These are phyloP conservation scores for Hydractinia echinata DNA, from an alignment of 30 jellyfish, hydroid and myxozoan species.

Conservation along the genomic window DNA sequence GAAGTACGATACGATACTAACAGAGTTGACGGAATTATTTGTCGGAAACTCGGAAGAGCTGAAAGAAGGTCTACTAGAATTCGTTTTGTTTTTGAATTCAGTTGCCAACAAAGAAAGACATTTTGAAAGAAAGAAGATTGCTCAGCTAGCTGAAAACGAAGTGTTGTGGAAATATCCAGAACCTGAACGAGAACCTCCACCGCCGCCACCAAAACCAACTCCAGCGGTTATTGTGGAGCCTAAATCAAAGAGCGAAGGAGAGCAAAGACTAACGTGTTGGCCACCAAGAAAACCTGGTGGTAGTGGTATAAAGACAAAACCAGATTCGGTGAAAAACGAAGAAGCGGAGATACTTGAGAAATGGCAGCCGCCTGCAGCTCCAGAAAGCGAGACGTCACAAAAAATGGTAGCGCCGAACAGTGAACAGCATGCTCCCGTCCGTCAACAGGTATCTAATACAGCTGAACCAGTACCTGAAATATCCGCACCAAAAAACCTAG, in stretches of 20 bases:
- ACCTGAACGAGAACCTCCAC: background rate
- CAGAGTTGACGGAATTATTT: constrained; percentile 16
- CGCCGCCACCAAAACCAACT: background rate
- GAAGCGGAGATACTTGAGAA: constrained; percentile 11
- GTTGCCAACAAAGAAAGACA: background rate
- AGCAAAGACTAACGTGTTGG: constrained; percentile 43
- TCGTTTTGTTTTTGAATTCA: constrained; percentile 7
- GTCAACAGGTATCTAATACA: too few relatives aligned
- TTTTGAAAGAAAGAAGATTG: background rate
- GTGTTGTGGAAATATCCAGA: constrained; percentile 25
- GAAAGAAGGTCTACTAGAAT: constrained; percentile 9
- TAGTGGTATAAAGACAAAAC: constrained; percentile 12
- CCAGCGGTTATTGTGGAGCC: background rate
- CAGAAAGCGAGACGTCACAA: constrained; percentile 1
- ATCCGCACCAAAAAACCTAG: too few relatives aligned
- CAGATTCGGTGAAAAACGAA: constrained; percentile 2
- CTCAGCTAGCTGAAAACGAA: background rate
- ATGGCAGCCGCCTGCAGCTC: constrained; percentile 41
- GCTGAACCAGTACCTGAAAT: too few relatives aligned
- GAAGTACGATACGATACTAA: background rate
- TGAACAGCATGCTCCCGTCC: too few relatives aligned
- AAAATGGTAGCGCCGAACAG: too few relatives aligned
- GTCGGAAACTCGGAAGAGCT: constrained; percentile 10
- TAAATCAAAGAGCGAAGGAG: constrained; percentile 4
- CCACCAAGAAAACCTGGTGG: constrained; percentile 57